Base-by-base conservation (phyloP, 2,797 vertebrate genomes). In the Cryptoblepharus egeriae region DNA sequence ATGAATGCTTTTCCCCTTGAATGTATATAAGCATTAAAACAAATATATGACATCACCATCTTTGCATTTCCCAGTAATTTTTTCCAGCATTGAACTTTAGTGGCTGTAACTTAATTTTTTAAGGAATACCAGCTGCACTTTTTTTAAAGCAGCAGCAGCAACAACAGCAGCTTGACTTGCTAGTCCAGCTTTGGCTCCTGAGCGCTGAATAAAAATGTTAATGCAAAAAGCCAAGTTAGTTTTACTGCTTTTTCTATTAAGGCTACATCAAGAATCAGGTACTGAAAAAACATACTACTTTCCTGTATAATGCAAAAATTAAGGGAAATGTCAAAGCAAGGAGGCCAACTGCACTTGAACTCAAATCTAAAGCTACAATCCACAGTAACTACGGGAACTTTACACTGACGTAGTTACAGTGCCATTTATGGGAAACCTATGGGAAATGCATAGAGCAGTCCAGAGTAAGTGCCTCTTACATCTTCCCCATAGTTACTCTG, bases 71-170 rank as follows among this genome's bases (percentile, higher is more conserved):
- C 84, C 87, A 87, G 81, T 77, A 57, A 61, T 87, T 64, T 83
- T 76, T 67, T 74, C 79, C 32, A 76, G 93, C 87, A 88, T 91
- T 91, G 89, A 18, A 81, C 82, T 80, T 45, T 61, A 83, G 76
- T 30, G 80, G 61, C 42, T 83, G 75, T 24, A 87, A 88, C 63
- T 68, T 79, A 84, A 84, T 84, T 79, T 84, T 84, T 92, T 93
- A 88, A 85, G 81, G 77, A 80, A 71, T 75, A 91, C 88, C 93
- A 88, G 77, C 70, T 84, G 82, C 77, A 68, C 30, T 60, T 68
- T 75, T 61, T 57, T 69, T 68, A 26, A 22, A 49, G 49, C 67
- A 79, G 76, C 79, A 68, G 73, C 8, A 35, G 45, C 45, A 49
- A 11, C 45, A 49, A 12, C 45, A 49, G 45, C 49, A 52, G 15